A percentile compares a stretch with the other conserved stretches of the same genome.
These are phyloP conservation scores for Turdus rufiventris DNA, from an alignment of 2,113 vertebrate species.

Conservation along the genomic window DNA sequence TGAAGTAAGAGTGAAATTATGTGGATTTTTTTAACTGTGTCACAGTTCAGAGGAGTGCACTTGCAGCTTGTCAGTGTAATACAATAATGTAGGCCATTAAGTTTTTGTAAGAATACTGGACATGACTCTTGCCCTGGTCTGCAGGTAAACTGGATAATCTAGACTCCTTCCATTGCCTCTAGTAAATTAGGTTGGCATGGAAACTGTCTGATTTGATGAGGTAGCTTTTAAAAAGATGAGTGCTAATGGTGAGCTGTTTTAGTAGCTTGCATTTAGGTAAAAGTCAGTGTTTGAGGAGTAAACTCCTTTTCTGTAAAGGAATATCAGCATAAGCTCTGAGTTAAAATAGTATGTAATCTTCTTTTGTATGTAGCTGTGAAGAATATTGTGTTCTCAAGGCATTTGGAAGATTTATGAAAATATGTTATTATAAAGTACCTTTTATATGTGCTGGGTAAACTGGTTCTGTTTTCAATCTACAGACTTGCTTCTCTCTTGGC, in stretches of 20 bases:
- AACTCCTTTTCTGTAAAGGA: background rate
- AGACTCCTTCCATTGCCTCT: background rate
- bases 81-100: background rate
- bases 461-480: background rate
- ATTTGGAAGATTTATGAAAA: background rate
- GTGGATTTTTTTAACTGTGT: background rate
- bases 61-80: background rate
- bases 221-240: background rate
- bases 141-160: background rate
- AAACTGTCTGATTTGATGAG: background rate
- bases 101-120: background rate
- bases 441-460: background rate
- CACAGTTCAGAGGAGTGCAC: background rate
- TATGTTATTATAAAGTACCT: background rate
- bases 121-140: background rate
- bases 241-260: background rate
- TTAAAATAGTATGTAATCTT: background rate
- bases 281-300: background rate
- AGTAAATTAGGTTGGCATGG: background rate
- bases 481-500: slow-evolving; percentile 84
- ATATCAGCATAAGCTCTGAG: background rate
- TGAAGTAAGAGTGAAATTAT: background rate
- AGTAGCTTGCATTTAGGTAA: background rate
- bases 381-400: background rate
- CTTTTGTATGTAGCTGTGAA: background rate